Evolutionary conservation across 1,140 invertebrate species (phyloP).

Genomic region (Adelges cooleyi): DNA sequence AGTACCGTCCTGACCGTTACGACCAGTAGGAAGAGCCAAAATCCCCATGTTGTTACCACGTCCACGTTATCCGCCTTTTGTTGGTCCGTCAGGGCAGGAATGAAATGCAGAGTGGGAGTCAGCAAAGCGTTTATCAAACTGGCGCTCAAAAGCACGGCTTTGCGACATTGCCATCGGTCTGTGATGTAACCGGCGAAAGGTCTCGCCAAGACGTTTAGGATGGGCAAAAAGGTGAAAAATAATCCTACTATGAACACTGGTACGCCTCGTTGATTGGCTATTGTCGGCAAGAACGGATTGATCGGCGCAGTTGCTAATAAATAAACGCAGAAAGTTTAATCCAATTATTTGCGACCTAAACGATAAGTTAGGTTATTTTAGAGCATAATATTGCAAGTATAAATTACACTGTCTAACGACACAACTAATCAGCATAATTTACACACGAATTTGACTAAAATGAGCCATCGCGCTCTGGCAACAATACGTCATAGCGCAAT

Average conservation of each 20-base stretch:
- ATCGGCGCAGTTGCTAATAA: constrained; percentile 74
- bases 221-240: constrained; percentile 65
- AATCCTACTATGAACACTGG: constrained; percentile 58
- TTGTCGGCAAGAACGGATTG: constrained; percentile 66
- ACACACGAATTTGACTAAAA: no score
- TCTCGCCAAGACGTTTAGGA: constrained; percentile 66
- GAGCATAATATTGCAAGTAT: no score
- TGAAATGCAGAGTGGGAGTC: neutral
- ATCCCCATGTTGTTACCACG: neutral
- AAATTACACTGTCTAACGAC: no score
- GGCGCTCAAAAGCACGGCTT: constrained; percentile 51
- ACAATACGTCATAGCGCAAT: no score
- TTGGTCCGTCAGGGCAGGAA: neutral
- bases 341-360: no score
- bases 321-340: no score
- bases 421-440: no score
- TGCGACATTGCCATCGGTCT: constrained; percentile 64
- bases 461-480: no score
- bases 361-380: no score
- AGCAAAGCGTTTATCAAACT: neutral
- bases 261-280: constrained; percentile 71
- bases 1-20: neutral
- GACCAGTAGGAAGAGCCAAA: neutral
- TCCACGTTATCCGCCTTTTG: neutral
- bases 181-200: constrained; percentile 65